Evolutionary conservation across 2,888 invertebrate genomes (phyloP).

Genomic region (Lepidochitona cinerea): DNA sequence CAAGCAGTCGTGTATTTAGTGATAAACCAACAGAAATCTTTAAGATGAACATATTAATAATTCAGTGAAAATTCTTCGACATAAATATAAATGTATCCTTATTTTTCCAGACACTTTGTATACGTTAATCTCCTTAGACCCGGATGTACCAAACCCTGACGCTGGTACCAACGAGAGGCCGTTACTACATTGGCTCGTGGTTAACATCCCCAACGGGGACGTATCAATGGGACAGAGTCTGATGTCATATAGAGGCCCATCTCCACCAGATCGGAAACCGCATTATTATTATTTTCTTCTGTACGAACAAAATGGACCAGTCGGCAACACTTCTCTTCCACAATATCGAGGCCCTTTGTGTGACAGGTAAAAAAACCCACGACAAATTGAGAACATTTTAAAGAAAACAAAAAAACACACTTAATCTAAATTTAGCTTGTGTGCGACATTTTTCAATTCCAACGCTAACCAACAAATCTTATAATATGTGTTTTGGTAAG

Average conservation of each 20-base stretch:
- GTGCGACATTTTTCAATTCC: too few relatives aligned
- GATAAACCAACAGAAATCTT: too few relatives aligned
- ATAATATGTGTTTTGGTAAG: neutral
- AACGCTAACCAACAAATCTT: neutral
- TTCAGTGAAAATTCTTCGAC: too few relatives aligned
- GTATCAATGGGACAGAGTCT: slow-evolving; percentile 34
- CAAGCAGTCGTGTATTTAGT: too few relatives aligned
- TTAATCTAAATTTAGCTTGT: too few relatives aligned
- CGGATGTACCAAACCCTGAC: slow-evolving; percentile 26
- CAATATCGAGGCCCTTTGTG: too few relatives aligned
- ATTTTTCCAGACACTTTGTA: slow-evolving; percentile 29
- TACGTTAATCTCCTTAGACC: slow-evolving; percentile 30
- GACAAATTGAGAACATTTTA: neutral
- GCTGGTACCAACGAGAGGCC: slow-evolving; percentile 28
- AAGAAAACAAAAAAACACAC: too few relatives aligned
- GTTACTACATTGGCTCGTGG: slow-evolving; percentile 39
- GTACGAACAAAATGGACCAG: slow-evolving; percentile 18
- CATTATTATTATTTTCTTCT: slow-evolving; percentile 38
- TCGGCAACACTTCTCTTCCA: neutral
- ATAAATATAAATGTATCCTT: too few relatives aligned
- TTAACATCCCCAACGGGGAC: slow-evolving; percentile 38
- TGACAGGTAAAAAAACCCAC: neutral
- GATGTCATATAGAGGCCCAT: slow-evolving; percentile 30
- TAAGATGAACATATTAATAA: too few relatives aligned
- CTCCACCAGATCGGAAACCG: slow-evolving; percentile 28